Conservation (phyloP, 2,113 vertebrate species). For the Halcyon malimbica region DNA sequence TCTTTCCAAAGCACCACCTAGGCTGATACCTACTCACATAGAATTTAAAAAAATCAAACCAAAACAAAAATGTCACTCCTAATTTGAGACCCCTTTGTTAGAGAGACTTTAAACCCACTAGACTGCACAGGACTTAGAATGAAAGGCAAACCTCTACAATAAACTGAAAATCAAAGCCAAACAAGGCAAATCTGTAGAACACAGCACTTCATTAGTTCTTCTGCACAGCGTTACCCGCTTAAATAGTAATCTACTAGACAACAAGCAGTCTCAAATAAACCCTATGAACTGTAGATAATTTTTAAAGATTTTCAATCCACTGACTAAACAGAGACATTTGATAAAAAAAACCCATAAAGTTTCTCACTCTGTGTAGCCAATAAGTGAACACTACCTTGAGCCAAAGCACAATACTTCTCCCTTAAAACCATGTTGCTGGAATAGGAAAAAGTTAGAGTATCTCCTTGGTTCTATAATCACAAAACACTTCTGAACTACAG, state of each 20-base stretch:
- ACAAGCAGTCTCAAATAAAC: neutral
- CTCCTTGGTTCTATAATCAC: neutral
- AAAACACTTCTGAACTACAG: neutral
- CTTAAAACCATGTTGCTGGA: neutral
- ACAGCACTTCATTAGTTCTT: neutral
- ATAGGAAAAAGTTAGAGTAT: neutral
- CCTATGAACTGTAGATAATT: neutral
- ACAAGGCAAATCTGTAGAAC: neutral
- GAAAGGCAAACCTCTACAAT: neutral
- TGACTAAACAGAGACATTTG: neutral
- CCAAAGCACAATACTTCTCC: neutral
- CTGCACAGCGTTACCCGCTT: neutral
- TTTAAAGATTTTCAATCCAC: neutral
- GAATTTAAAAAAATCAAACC: neutral
- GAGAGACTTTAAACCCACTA: neutral
- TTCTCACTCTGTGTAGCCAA: neutral
- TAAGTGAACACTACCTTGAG: neutral
- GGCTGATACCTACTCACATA: neutral
- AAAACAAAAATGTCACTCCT: fast-evolving
- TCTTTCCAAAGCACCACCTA: neutral
- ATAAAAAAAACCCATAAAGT: neutral
- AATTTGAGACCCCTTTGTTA: neutral
- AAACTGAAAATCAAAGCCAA: neutral
- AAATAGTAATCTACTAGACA: neutral
- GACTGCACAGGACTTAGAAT: neutral